Conservation (phyloP, 2,113 vertebrate genomes). For the Rhabdomys dilectus region DNA sequence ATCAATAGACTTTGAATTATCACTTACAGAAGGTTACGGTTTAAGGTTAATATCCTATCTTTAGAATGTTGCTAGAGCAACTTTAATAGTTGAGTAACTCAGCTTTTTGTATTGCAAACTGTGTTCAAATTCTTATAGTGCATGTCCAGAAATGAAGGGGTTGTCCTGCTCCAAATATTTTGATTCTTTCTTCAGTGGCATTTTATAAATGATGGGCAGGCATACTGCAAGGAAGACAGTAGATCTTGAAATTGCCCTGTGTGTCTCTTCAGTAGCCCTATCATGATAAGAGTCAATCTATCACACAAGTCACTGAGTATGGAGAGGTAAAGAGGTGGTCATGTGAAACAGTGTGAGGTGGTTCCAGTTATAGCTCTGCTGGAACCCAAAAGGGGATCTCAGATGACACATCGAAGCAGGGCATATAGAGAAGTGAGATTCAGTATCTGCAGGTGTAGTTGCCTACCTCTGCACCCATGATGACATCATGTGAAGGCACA, state of each 20-base stretch:
- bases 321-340: not conserved
- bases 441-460: not conserved
- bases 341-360: rapidly evolving
- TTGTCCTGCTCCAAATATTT: not conserved
- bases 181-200: not conserved
- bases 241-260: not conserved
- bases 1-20: not conserved
- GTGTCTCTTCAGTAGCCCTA: not conserved
- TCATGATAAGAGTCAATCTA: not conserved
- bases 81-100: not conserved
- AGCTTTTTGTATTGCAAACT: not conserved
- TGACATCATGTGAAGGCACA: not conserved
- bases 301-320: not conserved
- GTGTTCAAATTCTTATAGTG: not conserved
- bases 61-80: not conserved
- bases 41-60: not conserved
- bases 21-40: not conserved
- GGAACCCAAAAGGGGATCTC: not conserved
- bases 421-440: not conserved
- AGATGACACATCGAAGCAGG: not conserved
- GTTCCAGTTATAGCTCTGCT: not conserved
- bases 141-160: not conserved
- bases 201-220: not conserved
- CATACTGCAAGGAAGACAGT: not conserved
- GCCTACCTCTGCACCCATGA: not conserved